Base-by-base conservation (phyloP, 2,797 vertebrate species). In the Tamandua tetradactyla region DNA sequence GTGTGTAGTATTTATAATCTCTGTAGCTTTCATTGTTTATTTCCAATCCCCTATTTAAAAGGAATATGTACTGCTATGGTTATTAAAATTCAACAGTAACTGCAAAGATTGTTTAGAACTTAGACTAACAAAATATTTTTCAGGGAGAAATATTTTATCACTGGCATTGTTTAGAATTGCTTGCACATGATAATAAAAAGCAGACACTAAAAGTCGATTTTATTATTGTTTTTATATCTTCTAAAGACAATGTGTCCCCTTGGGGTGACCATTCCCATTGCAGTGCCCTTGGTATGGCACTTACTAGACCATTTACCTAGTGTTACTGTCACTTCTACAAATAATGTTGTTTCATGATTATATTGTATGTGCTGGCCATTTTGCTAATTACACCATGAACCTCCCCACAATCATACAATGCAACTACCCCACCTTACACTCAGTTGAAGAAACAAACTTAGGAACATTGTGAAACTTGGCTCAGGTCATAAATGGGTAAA, bases 111-210 rank as follows among this genome's bases (percentile, higher is more conserved):
- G 18, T 62, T 49, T 87, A 93, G 14, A 86, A 61, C 11, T 81
- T 84, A 61, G 17, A 93, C 20, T 32, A 89, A 84, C 15, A 81
- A 75, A 91, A 72, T 74, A 44, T 78, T 79, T 79, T 86, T 78
- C 13, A 22, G 66, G 40, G 40, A 79, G 30, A 89, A 92, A 85
- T 93, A 52, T 82, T 89, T 96, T 55, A 89, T 85, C 72, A 85
- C 71, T 74, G 81, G 49, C 87, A 89, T 72, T 92, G 85, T 85
- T 91, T 92, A 82, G 59, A 95, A 93, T 79, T 76, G 15, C 64
- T 88, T 74, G 35, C 69, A 93, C 35, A 78, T 32, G 57, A 40
- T 66, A 92, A 88, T 87, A 94, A 81, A 59, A 91, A 79, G 22
- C 23, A 68, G 40, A 66, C 40, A 49, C 3, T 85, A n/a, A 64